phyloP scores from a whole-genome alignment of 2,113 vertebrate species.

The Rutilus rutilus region DNA sequence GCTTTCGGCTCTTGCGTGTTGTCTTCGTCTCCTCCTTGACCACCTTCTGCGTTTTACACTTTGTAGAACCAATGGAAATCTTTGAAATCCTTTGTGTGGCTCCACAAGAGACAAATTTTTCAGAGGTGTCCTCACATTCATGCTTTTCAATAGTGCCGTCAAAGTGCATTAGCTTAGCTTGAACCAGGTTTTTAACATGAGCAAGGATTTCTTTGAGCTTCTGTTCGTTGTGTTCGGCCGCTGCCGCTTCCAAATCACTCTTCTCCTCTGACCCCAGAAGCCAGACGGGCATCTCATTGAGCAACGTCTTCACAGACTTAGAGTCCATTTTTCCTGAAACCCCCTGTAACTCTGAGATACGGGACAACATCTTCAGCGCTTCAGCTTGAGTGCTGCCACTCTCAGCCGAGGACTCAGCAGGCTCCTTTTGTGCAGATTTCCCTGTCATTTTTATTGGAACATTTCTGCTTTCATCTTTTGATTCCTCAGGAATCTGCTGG shows the following conservation, averaged over 20 bases:
- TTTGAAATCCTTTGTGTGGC: constrained; percentile 70
- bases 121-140: constrained; percentile 69
- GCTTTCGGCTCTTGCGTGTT: constrained; percentile 66
- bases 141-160: constrained; percentile 73
- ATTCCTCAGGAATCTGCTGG: constrained; percentile 63
- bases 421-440: constrained; percentile 62
- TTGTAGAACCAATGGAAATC: constrained; percentile 71
- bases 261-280: constrained; percentile 74
- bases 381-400: constrained; percentile 74
- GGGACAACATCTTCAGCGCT: constrained; percentile 76
- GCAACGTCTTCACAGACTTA: constrained; percentile 73
- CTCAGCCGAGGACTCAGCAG: constrained; percentile 65
- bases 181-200: constrained; percentile 70
- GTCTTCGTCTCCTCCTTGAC: constrained; percentile 61
- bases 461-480: constrained; percentile 58
- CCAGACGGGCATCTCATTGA: constrained; percentile 76
- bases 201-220: constrained; percentile 75
- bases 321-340: constrained; percentile 70
- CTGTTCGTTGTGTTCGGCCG: constrained; percentile 66
- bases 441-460: constrained; percentile 64
- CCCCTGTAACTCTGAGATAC: constrained; percentile 76
- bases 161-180: constrained; percentile 69
- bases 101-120: constrained; percentile 61
- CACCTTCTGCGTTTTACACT: constrained; percentile 67
- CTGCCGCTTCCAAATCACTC: constrained; percentile 65